A percentile compares a stretch with the other conserved stretches of the same genome.
Conservation (phyloP, 2,888 invertebrate genomes). For the Halictus ligatus region DNA sequence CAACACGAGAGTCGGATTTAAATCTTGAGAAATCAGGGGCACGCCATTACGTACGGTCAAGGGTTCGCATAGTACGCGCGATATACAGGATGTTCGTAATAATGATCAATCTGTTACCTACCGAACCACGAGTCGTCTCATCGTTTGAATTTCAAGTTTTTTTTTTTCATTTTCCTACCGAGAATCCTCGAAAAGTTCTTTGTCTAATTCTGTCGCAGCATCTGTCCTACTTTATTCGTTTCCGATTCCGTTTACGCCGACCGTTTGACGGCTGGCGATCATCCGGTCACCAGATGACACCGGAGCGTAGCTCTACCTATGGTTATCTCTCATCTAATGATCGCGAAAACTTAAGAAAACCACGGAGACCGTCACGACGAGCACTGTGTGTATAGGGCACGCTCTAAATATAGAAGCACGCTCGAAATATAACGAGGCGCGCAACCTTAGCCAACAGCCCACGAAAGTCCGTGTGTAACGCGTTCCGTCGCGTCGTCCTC, state of each 20-base stretch:
- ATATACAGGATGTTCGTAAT: background rate
- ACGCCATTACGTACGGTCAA: background rate
- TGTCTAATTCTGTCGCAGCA: background rate
- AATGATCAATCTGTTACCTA: background rate
- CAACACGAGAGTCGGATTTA: background rate
- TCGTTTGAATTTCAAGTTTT: background rate
- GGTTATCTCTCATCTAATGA: background rate
- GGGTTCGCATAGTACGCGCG: background rate
- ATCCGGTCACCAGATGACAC: background rate
- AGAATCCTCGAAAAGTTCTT: background rate
- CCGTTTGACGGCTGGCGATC: background rate
- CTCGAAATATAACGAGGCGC: conserved; percentile 83
- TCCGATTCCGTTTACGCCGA: background rate
- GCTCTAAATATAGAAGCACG: conserved; percentile 81
- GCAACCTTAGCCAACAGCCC: conserved; percentile 74
- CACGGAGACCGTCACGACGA: conserved; percentile 15
- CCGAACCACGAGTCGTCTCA: background rate
- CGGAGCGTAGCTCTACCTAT: background rate
- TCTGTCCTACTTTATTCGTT: background rate
- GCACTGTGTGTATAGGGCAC: conserved; percentile 54
- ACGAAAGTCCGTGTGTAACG: conserved; percentile 46
- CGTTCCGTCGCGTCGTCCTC: conserved; percentile 32
- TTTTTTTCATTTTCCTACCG: background rate
- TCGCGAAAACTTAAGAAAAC: conserved; percentile 2
- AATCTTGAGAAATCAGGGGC: conserved; percentile 17